Evolutionary conservation across 2,113 vertebrate genomes (phyloP), one percentile per base, ranked within the genome.

Genomic region (Dermatemys mawii): DNA sequence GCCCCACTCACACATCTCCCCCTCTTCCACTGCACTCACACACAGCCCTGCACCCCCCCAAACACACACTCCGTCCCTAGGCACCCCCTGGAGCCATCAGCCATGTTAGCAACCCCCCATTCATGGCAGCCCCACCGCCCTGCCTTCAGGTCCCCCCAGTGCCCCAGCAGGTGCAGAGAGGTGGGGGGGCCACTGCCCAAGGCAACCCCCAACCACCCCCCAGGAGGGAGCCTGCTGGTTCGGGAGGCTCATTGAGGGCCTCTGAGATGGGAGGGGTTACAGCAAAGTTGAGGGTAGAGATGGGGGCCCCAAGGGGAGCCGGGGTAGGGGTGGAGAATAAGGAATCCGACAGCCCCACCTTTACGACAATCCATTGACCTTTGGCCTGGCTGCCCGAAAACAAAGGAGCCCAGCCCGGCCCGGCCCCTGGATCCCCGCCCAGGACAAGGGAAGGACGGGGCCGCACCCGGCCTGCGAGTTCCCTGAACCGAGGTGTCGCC

Each of bases 201-300:
- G 41, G 41, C 75, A 26, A 38, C 73, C 21, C 26, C 13, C 3
- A 41, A 21, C 22, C 44, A n/a, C n/a, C 75, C 21, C 2, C 12
- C 38, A 26, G 38, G 11, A 24, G 22, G 41, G 38, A 46, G 46
- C 8, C 57, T 60, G 22, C 38, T 50, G 13, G 17, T 38, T 44
- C 26, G 32, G 57, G 29, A 35, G 57, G 29, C 29, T 60, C 32
- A 13, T 60, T 35, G 55, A 13, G 60, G 6, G 32, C 6, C 3
- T 29, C 21, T 53, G 51, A 53, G 26, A 12, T 57, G 35, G 63
- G 35, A n/a, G 63, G 32, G 35, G 19, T 70, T 70, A 38, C 35
- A 70, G 17, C 35, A 38, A 38, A 17, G 63, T 1, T 1, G 2
- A 19, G 8, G n/a, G 63, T 29, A 11, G 8, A 21, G 4, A 11